Conservation (phyloP, 2,113 vertebrate species). For the Microcebus ravelobensis region DNA sequence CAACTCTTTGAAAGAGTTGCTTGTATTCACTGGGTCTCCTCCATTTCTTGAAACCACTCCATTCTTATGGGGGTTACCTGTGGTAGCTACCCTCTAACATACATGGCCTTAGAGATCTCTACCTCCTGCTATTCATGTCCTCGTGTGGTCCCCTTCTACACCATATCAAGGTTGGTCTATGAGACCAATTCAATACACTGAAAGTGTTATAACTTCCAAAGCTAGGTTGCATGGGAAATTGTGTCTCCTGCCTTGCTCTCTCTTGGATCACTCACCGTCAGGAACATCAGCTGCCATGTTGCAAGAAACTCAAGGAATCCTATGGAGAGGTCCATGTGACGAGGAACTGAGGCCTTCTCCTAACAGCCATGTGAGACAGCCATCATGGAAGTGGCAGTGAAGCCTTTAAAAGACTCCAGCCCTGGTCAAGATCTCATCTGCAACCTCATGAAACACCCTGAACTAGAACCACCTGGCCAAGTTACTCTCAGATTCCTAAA, state of each 20-base stretch:
- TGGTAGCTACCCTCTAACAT: neutral
- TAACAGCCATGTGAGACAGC: neutral
- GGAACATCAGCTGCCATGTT: neutral
- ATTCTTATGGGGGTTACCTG: neutral
- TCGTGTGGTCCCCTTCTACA: neutral
- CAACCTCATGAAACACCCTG: neutral
- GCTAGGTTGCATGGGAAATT: too few species aligned
- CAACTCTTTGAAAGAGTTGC: neutral
- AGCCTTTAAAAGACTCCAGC: neutral
- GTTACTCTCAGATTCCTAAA: neutral
- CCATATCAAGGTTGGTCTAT: neutral
- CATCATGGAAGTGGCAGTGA: neutral
- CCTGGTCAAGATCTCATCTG: neutral
- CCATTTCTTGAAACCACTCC: neutral
- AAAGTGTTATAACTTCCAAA: neutral
- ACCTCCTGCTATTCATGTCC: neutral
- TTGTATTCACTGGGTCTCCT: neutral
- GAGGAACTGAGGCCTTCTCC: neutral
- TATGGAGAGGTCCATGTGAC: neutral
- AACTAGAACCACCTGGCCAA: neutral
- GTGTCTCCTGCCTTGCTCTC: neutral
- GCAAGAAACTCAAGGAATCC: neutral
- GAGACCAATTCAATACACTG: neutral
- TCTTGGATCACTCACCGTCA: too few species aligned
- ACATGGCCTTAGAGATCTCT: neutral